Conservation (phyloP, 2,797 vertebrate genomes). For the Aythya fuligula region DNA sequence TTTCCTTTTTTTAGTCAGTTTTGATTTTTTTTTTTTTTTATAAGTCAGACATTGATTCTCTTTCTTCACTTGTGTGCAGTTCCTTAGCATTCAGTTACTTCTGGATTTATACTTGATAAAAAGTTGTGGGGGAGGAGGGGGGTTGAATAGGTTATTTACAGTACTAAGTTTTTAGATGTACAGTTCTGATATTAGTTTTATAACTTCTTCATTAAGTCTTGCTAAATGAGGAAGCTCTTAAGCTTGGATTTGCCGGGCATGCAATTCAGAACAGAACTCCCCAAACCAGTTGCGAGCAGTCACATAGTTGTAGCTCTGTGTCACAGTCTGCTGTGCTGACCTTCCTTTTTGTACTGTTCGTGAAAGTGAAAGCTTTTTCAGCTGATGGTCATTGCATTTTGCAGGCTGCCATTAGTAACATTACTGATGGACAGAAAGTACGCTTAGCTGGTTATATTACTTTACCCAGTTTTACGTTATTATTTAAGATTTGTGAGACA, state of each 20-base stretch:
- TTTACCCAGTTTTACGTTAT: not conserved
- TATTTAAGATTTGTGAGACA: not conserved
- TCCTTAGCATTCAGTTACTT: not conserved
- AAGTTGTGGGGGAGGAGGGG: not conserved
- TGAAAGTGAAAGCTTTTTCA: not conserved
- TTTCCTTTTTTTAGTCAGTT: not conserved
- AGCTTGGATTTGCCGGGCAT: not conserved
- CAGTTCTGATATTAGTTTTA: not conserved
- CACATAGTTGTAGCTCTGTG: rapidly evolving
- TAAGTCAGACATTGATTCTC: not conserved
- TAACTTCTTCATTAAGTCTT: not conserved
- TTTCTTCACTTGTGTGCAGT: not conserved
- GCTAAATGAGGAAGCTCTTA: not conserved
- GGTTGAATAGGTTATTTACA: not conserved
- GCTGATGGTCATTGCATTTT: not conserved
- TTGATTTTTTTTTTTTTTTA: not conserved
- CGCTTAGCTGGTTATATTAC: not conserved
- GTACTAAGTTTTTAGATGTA: not conserved
- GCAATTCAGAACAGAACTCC: not conserved
- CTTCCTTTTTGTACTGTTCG: not conserved
- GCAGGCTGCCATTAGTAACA: not conserved
- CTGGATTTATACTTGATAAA: slow-evolving; percentile 5
- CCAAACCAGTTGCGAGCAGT: not conserved
- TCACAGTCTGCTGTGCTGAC: not conserved
- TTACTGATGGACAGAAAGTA: not conserved